A percentile compares a stretch with the other conserved stretches of the same genome.
phyloP scores from a whole-genome alignment of 2,888 invertebrate species.

The Antitype chi region DNA sequence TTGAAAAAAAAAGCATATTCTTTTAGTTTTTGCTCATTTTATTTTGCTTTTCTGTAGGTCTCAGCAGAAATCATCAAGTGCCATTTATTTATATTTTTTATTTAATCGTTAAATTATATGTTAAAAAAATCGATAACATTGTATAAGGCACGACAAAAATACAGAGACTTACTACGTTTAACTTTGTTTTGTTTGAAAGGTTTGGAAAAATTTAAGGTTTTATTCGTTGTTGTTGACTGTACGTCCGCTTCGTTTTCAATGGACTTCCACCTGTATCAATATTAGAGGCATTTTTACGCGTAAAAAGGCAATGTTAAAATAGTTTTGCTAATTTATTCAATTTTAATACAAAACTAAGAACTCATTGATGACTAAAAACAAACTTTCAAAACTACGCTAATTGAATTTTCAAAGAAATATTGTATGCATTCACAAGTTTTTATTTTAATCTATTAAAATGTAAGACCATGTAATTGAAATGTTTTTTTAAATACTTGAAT shows the following conservation, averaged over 20 bases:
- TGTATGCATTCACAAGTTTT: slow-evolving; percentile 62
- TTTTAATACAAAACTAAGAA: slow-evolving; percentile 44
- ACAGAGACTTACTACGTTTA: not conserved
- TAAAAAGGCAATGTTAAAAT: slow-evolving; percentile 46
- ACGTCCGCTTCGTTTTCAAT: slow-evolving; percentile 30
- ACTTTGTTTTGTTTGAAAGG: not conserved
- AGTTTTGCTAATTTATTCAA: slow-evolving; percentile 32
- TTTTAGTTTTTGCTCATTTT: not conserved
- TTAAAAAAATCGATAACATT: not conserved
- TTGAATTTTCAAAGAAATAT: slow-evolving; percentile 64
- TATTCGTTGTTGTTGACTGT: slow-evolving; percentile 44
- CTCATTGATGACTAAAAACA: slow-evolving; percentile 31
- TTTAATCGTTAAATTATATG: too few species aligned
- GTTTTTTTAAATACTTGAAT: slow-evolving; percentile 55
- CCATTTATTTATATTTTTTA: not conserved
- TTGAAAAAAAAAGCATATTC: not conserved
- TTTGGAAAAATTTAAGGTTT: not conserved
- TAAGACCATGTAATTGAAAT: slow-evolving; percentile 62
- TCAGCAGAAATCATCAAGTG: too few species aligned
- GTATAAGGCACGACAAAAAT: not conserved
- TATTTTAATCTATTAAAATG: slow-evolving; percentile 63
- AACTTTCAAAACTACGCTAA: slow-evolving; percentile 41
- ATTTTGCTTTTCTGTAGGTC: not conserved
- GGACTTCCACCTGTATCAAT: slow-evolving; percentile 11
- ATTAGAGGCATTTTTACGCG: slow-evolving; percentile 30